Percentiles rank a stretch among this genome's conserved stretches.
Evolutionary conservation across 2,888 invertebrate genomes (phyloP).

Genomic region (Cheilosia variabilis): DNA sequence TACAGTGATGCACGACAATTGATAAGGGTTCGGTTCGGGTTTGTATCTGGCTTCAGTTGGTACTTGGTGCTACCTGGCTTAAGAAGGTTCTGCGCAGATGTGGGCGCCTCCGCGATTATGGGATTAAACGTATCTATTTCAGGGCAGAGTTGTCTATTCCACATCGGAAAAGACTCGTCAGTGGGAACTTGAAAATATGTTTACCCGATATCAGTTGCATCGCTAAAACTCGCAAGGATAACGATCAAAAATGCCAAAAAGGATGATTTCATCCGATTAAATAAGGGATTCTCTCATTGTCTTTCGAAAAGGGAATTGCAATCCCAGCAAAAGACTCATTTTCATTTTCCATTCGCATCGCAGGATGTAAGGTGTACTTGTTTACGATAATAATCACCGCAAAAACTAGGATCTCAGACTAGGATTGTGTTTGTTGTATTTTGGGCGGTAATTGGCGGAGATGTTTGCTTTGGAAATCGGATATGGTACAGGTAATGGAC

Average conservation of each 20-base stretch:
- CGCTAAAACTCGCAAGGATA: constrained; percentile 51
- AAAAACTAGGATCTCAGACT: constrained; percentile 58
- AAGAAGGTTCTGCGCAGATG: constrained; percentile 49
- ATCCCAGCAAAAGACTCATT: constrained; percentile 21
- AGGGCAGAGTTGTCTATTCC: constrained; percentile 17
- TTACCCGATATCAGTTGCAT: constrained; percentile 51
- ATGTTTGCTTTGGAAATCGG: constrained; percentile 59
- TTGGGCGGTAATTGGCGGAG: constrained; percentile 50
- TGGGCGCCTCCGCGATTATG: constrained; percentile 56
- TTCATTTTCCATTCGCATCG: constrained; percentile 14
- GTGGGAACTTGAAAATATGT: constrained; percentile 21
- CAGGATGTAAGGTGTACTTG: constrained; percentile 72
- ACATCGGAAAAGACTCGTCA: constrained; percentile 12
- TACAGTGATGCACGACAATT: constrained; percentile 37
- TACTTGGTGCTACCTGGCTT: constrained; percentile 13
- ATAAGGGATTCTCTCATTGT: constrained; percentile 32
- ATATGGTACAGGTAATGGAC: constrained; percentile 16
- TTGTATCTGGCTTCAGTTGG: constrained; percentile 7
- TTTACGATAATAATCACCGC: constrained; percentile 72
- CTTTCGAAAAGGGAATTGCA: constrained; percentile 1
- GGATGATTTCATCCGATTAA: constrained; percentile 70
- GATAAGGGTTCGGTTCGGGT: constrained; percentile 41
- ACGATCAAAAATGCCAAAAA: constrained; percentile 52
- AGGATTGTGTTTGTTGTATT: constrained; percentile 39
- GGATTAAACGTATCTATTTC: constrained; percentile 71